Evolutionary conservation across 2,797 vertebrate species (phyloP).

Genomic region (Siniperca obscura): DNA sequence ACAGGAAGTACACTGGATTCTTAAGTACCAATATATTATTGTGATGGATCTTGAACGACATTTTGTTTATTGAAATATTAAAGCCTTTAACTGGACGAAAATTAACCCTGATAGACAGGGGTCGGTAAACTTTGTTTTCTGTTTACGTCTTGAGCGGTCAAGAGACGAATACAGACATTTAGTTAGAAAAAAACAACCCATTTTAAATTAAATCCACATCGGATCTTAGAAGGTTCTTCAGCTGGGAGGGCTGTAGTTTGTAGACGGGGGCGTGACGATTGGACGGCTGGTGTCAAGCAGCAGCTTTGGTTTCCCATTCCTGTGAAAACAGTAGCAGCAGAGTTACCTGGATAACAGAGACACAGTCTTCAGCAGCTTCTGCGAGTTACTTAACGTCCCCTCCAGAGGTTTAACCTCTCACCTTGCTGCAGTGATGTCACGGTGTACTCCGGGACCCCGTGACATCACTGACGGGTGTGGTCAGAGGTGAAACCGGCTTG

Average conservation of each 20-base stretch:
- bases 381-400: too few species aligned
- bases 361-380: too few species aligned
- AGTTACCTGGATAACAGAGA: background rate
- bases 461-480: background rate
- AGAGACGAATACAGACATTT: background rate
- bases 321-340: conserved; percentile 54
- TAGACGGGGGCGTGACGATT: background rate
- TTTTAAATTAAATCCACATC: background rate
- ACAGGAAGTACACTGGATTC: background rate
- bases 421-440: background rate
- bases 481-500: background rate
- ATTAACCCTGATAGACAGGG: background rate
- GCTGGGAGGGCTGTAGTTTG: background rate
- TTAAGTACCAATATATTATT: background rate
- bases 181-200: background rate
- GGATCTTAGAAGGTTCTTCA: background rate
- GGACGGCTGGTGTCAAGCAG: conserved; percentile 63
- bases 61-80: background rate
- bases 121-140: too few species aligned
- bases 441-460: background rate
- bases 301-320: conserved; percentile 88
- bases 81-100: background rate
- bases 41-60: background rate
- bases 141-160: background rate
- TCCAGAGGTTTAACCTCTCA: too few species aligned